Percentiles rank a stretch among this genome's conserved stretches.
Evolutionary conservation across 2,797 vertebrate species (phyloP).

Genomic region (Scyliorhinus canicula): DNA sequence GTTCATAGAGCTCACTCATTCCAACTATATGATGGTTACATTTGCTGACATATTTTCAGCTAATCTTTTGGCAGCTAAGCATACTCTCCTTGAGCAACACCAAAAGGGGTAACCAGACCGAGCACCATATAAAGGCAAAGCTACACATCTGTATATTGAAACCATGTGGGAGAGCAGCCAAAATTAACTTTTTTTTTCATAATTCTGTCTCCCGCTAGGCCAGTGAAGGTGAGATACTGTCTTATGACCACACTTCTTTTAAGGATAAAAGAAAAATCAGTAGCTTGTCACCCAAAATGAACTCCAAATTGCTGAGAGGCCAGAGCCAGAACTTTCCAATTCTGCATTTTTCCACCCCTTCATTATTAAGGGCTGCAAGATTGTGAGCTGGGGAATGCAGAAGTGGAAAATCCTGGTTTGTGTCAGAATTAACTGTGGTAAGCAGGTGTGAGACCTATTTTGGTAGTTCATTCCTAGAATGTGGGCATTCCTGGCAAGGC

Average conservation of each 20-base stretch:
- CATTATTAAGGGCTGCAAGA: background rate
- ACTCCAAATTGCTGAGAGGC: background rate
- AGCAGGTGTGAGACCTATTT: background rate
- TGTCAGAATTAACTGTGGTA: background rate
- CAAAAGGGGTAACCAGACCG: background rate
- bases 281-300: background rate
- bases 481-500: background rate
- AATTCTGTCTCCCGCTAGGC: background rate
- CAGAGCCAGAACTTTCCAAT: background rate
- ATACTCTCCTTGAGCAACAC: conserved; percentile 5
- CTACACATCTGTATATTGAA: conserved; percentile 28
- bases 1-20: background rate
- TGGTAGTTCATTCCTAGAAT: background rate
- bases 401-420: background rate
- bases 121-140: conserved; percentile 27
- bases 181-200: conserved; percentile 24
- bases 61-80: conserved; percentile 20
- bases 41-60: conserved; percentile 25
- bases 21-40: conserved; percentile 20
- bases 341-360: background rate
- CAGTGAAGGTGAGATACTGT: conserved; percentile 6
- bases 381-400: background rate
- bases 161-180: conserved; percentile 16
- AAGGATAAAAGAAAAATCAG: conserved; percentile 7
- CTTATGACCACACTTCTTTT: conserved; percentile 8